Evolutionary conservation across 2,113 vertebrate genomes (phyloP).

Genomic region (Myanophis thanlyinensis): DNA sequence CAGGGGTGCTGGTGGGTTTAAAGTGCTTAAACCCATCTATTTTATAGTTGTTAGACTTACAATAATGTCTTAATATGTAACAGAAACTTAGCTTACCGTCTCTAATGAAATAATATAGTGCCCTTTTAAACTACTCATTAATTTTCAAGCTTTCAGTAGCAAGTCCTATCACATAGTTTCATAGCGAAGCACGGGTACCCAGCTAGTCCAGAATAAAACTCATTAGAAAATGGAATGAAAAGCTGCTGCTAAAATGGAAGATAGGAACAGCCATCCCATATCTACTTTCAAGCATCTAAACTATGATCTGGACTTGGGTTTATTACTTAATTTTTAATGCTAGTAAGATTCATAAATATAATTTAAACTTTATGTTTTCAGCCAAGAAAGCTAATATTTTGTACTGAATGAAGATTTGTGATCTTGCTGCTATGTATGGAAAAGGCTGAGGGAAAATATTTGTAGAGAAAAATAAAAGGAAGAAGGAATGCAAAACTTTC

Average conservation of each 20-base stretch:
- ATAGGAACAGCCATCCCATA: background rate
- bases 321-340: background rate
- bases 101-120: no score
- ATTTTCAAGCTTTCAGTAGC: no score
- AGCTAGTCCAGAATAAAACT: background rate
- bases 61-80: no score
- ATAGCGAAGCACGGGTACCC: no score
- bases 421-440: background rate
- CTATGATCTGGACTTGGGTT: background rate
- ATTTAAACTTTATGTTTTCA: background rate
- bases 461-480: background rate
- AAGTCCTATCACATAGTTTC: no score
- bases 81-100: no score
- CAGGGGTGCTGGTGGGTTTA: no score
- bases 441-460: background rate
- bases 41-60: no score
- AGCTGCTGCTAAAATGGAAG: background rate
- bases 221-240: background rate
- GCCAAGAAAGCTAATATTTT: background rate
- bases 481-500: background rate
- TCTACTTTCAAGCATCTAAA: background rate
- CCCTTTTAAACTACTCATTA: no score
- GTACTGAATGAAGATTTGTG: background rate
- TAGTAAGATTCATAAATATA: background rate
- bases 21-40: no score